Evolutionary conservation across 2,113 vertebrate species (phyloP), one percentile per base, ranked within the genome.

Genomic region (Neogale vison): DNA sequence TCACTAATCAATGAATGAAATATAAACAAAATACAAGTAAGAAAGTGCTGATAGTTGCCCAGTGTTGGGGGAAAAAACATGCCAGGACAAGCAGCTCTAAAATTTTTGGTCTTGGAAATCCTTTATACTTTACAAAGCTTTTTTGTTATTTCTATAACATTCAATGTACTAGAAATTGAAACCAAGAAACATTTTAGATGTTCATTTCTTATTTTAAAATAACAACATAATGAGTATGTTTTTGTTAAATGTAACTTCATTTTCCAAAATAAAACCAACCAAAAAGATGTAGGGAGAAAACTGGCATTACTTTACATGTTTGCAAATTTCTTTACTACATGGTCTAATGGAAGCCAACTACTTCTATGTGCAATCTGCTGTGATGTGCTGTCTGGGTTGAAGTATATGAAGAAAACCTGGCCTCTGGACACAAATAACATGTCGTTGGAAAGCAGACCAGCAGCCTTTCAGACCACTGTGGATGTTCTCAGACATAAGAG

Each of bases 161-260:
- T 93, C 47, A 84, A 72, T 11, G 4, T 36, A 87, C 7, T 61
- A 96, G 17, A 95, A 90, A 90, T 79, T 90, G 83, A 96, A 90
- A 63, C 26, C 24, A 94, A 79, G 36, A 92, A 83, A 83, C 69
- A 84, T 6, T 42, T 24, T 26, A 86, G 26, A 93, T 8, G 20
- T 61, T 79, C 77, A 83, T 67, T 92, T 57, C 45, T 47, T 85
- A 24, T 34, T 82, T 90, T 87, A 76, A 91, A 91, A 11, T 65
- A 79, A 50, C 47, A 79, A 31, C 34, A 72, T 4, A 85, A 77
- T 11, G 39, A 90, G 39, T 31, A 81, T 2, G 47, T 81, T 94
- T 83, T 71, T 26, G 31, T 79, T 50, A 96, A 91, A 71, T 45
- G 3, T 72, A 79, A 93, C 36, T 36, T 96, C 20, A 55, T 65